Evolutionary conservation across 2,888 invertebrate genomes (phyloP), one percentile per base, ranked within the genome.

Genomic region (Tryphoninae sp.): DNA sequence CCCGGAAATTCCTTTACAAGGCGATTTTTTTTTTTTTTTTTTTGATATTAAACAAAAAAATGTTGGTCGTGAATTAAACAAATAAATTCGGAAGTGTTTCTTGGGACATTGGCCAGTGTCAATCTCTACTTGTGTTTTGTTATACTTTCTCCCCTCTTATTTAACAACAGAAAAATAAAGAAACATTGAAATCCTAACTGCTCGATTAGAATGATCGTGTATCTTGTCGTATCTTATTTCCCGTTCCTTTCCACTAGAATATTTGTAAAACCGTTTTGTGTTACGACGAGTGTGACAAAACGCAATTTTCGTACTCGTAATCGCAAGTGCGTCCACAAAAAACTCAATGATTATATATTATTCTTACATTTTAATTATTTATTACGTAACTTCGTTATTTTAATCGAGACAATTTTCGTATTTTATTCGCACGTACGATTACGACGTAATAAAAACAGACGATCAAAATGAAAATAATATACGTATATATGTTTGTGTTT

Each of bases 61-160:
- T 19, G 33, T 55, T 33, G 33, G 6, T 71, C 53, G 19, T 33
- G n/a, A 64, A 55, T 33, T 11, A 76, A 59, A 42, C 7, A 58
- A 73, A 23, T 22, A 77, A 53, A 77, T 53, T 65, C 76, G 64
- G 22, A 68, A 81, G 84, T 93, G 93, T 93, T 92, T 93, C 92
- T 90, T 92, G 93, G 93, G 93, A 93, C 93, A 92, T 92, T 93
- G 92, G 93, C 93, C 93, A 93, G 93, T 87, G 86, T 87, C 79
- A 67, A 81, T 80, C 68, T 80, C 82, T 79, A 78, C 76, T 72
- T 26, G 79, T 77, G 73, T 73, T 73, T n/a, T 42, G 22, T 23
- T 45, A n/a, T 59, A 13, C 45, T 74, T 80, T 13, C 53, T 22
- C 58, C 23, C 13, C 22, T 72, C 16, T 67, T 72, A 73, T 68